phyloP scores from a whole-genome alignment of 1,140 invertebrate genomes.

The Bombus picipes region DNA sequence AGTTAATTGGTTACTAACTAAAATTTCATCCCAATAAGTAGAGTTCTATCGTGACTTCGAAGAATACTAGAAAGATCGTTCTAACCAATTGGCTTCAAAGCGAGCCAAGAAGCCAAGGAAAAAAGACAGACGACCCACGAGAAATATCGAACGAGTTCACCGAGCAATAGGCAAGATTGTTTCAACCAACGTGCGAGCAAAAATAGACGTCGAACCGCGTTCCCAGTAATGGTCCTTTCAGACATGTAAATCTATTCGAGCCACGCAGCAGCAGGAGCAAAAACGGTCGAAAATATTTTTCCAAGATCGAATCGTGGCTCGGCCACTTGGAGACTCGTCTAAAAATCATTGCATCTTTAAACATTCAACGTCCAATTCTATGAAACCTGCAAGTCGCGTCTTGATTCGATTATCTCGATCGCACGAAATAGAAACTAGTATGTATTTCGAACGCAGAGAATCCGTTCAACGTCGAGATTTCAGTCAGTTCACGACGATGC shows the following conservation, averaged over 20 bases:
- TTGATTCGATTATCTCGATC: background rate
- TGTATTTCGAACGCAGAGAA: background rate
- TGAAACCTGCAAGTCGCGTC: background rate
- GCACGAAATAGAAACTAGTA: background rate
- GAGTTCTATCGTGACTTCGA: background rate
- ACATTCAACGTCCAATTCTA: background rate
- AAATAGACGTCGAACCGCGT: conserved; percentile 38
- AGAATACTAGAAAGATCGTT: background rate
- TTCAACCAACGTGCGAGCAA: conserved; percentile 19
- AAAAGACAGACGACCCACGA: background rate
- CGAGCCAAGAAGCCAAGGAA: background rate
- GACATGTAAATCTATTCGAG: conserved; percentile 70
- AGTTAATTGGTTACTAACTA: background rate
- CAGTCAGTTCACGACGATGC: no score
- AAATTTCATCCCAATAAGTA: background rate
- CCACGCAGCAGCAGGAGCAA: conserved; percentile 10
- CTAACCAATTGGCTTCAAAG: background rate
- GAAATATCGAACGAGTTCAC: conserved; percentile 12
- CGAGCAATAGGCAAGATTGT: conserved; percentile 36
- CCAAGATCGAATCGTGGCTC: background rate
- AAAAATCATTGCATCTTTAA: background rate
- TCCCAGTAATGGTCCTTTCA: conserved; percentile 60
- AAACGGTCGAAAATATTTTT: conserved; percentile 36
- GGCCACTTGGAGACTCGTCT: background rate
- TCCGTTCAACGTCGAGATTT: no score